These are phyloP conservation scores for Sorex araneus DNA, from an alignment of 2,113 vertebrate species.

Conservation along the genomic window DNA sequence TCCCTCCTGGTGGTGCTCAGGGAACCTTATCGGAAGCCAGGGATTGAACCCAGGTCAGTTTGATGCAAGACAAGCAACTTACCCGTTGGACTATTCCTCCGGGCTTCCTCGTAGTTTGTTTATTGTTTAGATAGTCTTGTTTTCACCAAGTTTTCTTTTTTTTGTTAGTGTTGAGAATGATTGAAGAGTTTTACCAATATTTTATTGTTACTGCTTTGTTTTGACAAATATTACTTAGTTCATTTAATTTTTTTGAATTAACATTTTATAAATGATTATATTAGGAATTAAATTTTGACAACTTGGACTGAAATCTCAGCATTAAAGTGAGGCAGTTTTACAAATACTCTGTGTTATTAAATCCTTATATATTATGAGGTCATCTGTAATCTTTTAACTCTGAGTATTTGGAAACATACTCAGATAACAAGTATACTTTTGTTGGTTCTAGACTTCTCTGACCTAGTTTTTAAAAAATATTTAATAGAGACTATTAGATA, in stretches of 20 bases:
- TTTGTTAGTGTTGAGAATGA: neutral
- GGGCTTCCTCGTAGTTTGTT: neutral
- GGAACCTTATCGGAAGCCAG: too few relatives aligned
- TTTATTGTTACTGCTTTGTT: conserved; percentile 1
- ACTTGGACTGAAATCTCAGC: neutral
- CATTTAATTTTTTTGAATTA: conserved; percentile 3
- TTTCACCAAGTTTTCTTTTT: conserved; percentile 11
- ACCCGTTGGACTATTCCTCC: too few relatives aligned
- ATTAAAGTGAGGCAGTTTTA: neutral
- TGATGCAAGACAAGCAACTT: too few relatives aligned
- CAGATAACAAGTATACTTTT: neutral
- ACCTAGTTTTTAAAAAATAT: neutral
- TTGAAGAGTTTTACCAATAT: neutral
- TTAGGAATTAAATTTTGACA: neutral
- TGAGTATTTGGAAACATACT: conserved; percentile 5
- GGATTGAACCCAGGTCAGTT: too few relatives aligned
- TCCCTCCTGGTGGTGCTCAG: too few relatives aligned
- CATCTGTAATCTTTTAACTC: neutral
- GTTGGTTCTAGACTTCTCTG: neutral
- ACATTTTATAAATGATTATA: neutral
- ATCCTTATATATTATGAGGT: neutral
- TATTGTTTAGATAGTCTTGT: neutral
- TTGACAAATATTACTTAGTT: conserved; percentile 6
- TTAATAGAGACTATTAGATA: neutral
- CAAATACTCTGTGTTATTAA: neutral